phyloP scores from a whole-genome alignment of 2,113 vertebrate genomes.

The Brachypodius melanocephalos region DNA sequence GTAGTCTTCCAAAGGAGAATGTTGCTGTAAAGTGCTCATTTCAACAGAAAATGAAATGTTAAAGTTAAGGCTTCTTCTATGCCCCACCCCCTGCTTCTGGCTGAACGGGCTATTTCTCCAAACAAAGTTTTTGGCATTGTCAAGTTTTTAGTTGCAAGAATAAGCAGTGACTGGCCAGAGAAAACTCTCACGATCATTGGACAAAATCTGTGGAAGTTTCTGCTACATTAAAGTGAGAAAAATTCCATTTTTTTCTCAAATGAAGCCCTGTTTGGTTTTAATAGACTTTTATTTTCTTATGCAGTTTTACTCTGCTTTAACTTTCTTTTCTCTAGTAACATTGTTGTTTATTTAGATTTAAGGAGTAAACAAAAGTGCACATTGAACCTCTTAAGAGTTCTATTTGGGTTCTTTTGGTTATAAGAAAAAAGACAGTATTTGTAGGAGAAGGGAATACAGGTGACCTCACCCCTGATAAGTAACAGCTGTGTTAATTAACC shows the following conservation, averaged over 20 bases:
- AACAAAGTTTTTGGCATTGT: background rate
- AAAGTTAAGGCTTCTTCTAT: background rate
- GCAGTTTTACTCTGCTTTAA: background rate
- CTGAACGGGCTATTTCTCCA: background rate
- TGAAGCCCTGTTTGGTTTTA: background rate
- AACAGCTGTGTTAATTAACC: background rate
- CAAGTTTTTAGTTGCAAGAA: background rate
- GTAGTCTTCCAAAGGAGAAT: background rate
- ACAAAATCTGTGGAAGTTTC: background rate
- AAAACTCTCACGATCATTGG: background rate
- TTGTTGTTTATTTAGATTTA: background rate
- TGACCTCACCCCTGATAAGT: background rate
- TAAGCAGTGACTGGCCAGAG: background rate
- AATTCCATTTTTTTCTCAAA: no score
- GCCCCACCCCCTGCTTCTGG: fast-evolving
- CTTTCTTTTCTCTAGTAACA: background rate
- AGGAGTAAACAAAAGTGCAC: background rate
- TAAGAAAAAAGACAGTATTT: background rate
- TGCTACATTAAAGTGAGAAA: background rate
- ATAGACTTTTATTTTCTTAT: background rate
- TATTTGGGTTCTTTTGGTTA: background rate
- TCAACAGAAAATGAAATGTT: background rate
- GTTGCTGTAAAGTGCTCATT: background rate
- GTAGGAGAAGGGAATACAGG: background rate
- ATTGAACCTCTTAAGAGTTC: background rate